Percentiles rank a stretch among this genome's conserved stretches.
These are phyloP conservation scores for Drosophila limbata DNA, from an alignment of 2,888 invertebrate genomes.

Conservation along the genomic window DNA sequence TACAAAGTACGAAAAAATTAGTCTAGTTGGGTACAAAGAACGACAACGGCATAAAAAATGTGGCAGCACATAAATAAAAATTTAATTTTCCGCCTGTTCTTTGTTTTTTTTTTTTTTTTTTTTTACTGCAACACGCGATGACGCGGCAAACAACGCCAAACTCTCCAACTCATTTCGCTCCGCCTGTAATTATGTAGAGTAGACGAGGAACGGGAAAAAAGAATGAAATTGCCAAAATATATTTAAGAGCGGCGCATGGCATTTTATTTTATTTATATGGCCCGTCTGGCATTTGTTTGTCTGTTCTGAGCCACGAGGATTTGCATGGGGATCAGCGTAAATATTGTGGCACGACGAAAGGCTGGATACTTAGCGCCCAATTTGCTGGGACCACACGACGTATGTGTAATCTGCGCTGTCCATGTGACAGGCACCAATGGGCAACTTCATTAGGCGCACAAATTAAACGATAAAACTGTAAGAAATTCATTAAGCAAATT, in stretches of 20 bases:
- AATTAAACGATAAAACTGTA: slow-evolving; percentile 74
- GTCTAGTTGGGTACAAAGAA: slow-evolving; percentile 55
- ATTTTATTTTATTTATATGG: slow-evolving; percentile 58
- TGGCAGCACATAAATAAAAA: slow-evolving; percentile 80
- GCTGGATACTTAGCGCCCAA: slow-evolving; percentile 35
- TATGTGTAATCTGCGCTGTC: slow-evolving; percentile 65
- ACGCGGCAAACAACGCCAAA: slow-evolving; percentile 58
- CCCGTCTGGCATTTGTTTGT: slow-evolving; percentile 62
- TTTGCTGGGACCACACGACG: slow-evolving; percentile 64
- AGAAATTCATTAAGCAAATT: slow-evolving; percentile 79
- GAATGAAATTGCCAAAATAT: slow-evolving; percentile 45
- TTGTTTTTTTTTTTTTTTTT: slow-evolving; percentile 13
- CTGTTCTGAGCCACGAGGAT: slow-evolving; percentile 34
- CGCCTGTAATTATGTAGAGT: slow-evolving; percentile 68
- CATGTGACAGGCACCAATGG: slow-evolving; percentile 63
- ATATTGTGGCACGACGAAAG: slow-evolving; percentile 53
- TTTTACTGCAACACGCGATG: slow-evolving; percentile 64
- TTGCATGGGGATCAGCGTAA: slow-evolving; percentile 55
- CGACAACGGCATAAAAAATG: slow-evolving; percentile 66
- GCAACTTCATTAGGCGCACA: slow-evolving; percentile 76
- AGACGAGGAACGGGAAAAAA: slow-evolving; percentile 33
- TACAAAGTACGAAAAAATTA: slow-evolving; percentile 44
- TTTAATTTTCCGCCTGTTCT: slow-evolving; percentile 67
- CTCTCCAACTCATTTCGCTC: slow-evolving; percentile 40
- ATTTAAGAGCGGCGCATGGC: slow-evolving; percentile 60